These are phyloP conservation scores for Vicugna pacos DNA, from an alignment of 2,113 vertebrate species.

Conservation along the genomic window DNA sequence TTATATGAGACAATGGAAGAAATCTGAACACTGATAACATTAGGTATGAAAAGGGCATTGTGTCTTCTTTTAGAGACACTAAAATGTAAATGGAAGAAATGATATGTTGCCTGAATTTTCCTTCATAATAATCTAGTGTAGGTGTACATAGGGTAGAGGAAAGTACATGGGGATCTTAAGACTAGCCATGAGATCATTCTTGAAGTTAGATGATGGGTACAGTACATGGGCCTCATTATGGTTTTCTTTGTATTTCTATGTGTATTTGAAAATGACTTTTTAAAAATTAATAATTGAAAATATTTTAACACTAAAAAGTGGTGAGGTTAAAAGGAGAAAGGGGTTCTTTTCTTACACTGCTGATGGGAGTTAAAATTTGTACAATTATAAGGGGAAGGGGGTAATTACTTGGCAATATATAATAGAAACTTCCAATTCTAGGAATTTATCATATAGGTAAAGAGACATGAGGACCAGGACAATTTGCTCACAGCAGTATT, in stretches of 20 bases:
- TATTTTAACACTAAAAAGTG: not conserved
- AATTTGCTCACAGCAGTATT: not conserved
- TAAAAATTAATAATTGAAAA: not conserved
- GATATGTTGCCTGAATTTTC: not conserved
- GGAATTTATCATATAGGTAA: not conserved
- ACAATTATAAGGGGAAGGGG: not conserved
- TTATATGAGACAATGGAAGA: not conserved
- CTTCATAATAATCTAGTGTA: not conserved
- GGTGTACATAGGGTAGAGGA: not conserved
- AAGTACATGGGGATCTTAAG: not conserved
- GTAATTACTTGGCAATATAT: not conserved
- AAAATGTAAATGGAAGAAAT: not conserved
- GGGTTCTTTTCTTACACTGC: not conserved
- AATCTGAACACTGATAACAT: not conserved
- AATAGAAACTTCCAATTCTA: not conserved
- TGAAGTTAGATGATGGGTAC: not conserved
- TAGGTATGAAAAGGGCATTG: not conserved
- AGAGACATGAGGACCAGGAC: not conserved
- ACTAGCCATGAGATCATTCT: not conserved
- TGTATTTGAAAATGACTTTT: not conserved
- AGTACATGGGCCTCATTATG: not conserved
- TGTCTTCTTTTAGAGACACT: not conserved
- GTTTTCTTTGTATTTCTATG: not conserved
- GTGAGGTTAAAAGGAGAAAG: not conserved
- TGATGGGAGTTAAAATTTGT: not conserved